Conservation (phyloP, 1,140 invertebrate genomes). For the Dermatophagoides farinae region DNA sequence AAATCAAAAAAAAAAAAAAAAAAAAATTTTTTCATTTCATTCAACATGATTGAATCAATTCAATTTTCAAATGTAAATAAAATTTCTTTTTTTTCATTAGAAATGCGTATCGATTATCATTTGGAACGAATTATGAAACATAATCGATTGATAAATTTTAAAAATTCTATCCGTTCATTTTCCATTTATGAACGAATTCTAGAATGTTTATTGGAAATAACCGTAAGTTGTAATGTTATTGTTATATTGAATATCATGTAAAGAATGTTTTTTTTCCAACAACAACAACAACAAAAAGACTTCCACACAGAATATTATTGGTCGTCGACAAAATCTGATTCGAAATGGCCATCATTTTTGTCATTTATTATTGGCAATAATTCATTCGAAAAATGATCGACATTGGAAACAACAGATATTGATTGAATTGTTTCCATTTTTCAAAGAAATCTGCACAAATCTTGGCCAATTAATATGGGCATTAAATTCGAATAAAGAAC, state of each 20-base stretch:
- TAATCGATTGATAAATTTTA: not conserved
- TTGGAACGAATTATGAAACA: not conserved
- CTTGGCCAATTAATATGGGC: constrained; percentile 3
- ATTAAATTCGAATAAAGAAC: constrained; percentile 2
- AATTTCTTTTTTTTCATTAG: not conserved
- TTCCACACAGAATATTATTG: not conserved
- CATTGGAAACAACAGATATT: not conserved
- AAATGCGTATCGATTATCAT: not conserved
- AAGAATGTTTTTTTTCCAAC: not conserved
- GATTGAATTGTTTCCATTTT: not conserved
- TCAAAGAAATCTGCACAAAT: not conserved
- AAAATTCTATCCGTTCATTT: not conserved
- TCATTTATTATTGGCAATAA: not conserved
- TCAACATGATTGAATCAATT: too few species aligned
- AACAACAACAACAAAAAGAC: too few species aligned
- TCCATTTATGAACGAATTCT: not conserved
- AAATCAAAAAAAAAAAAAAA: too few species aligned
- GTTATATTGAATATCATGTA: not conserved
- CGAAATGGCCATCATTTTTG: not conserved
- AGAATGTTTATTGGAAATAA: not conserved
- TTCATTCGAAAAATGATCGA: not conserved
- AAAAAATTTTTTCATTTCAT: too few species aligned
- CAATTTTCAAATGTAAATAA: not conserved
- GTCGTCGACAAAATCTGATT: not conserved
- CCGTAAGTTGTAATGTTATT: constrained; percentile 2